Percentiles rank a stretch among this genome's conserved stretches.
Evolutionary conservation across 1,140 invertebrate species (phyloP).

Genomic region (Achatina immaculata): DNA sequence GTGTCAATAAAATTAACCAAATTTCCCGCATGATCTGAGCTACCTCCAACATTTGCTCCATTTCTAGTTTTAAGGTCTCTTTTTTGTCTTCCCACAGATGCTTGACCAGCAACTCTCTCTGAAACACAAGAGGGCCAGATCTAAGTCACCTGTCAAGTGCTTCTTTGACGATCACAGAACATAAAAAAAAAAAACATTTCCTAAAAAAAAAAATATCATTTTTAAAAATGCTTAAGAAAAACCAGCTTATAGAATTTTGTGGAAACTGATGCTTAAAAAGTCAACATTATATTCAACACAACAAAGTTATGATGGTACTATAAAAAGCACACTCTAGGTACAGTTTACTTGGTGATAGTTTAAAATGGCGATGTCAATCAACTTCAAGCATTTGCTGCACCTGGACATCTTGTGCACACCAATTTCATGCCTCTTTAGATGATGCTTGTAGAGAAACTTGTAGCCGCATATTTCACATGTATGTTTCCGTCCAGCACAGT

Average conservation of each 20-base stretch:
- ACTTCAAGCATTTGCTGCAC: neutral
- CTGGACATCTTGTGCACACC: constrained; percentile 18
- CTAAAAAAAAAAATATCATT: neutral
- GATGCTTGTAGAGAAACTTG: constrained; percentile 33
- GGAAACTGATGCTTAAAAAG: no score
- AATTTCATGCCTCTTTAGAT: constrained; percentile 29
- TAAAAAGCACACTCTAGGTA: no score
- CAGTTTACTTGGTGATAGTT: neutral
- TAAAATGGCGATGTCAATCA: neutral
- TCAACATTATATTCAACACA: no score
- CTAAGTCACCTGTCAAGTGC: constrained; percentile 4
- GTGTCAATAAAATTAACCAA: neutral
- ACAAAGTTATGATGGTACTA: no score
- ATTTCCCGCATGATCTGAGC: neutral
- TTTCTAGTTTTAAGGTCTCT: neutral
- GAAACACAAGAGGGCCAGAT: constrained; percentile 26
- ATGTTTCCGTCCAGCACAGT: constrained; percentile 23
- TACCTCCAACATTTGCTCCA: neutral
- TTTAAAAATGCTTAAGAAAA: neutral
- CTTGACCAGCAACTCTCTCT: constrained; percentile 5
- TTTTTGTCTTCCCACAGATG: neutral
- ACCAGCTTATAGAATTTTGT: no score
- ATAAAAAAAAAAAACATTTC: neutral
- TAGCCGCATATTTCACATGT: constrained; percentile 24
- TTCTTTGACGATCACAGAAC: neutral